A percentile compares a stretch with the other conserved stretches of the same genome.
These are phyloP conservation scores for Fulica atra DNA, from an alignment of 2,113 vertebrate species.

Conservation along the genomic window DNA sequence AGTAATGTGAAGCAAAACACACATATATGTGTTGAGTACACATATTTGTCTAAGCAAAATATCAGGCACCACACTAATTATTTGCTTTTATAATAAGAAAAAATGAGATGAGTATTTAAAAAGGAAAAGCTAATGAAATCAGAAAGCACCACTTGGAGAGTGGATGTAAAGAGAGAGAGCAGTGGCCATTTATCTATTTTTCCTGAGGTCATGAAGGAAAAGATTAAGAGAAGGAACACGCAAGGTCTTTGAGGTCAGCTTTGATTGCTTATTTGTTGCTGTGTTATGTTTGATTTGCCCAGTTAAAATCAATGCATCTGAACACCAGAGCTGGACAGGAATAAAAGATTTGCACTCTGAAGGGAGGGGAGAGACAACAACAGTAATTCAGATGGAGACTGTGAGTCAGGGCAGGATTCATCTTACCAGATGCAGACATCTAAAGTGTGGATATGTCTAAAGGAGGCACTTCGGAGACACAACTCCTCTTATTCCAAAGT, in stretches of 20 bases:
- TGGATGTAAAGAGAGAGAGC: background rate
- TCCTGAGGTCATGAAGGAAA: background rate
- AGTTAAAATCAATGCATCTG: background rate
- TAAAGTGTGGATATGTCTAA: background rate
- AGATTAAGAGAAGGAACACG: background rate
- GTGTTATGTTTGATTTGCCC: background rate
- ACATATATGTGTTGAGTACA: background rate
- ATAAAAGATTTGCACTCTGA: background rate
- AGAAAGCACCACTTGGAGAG: background rate
- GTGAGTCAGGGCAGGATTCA: background rate
- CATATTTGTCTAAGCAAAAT: background rate
- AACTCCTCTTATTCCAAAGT: background rate
- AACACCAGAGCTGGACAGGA: background rate
- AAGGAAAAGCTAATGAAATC: background rate
- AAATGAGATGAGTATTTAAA: background rate
- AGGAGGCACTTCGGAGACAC: background rate
- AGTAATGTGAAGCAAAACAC: background rate
- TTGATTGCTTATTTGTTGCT: conserved; percentile 5
- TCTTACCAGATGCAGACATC: background rate
- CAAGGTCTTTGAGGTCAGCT: background rate
- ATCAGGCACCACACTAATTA: background rate
- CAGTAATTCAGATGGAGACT: background rate
- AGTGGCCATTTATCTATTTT: background rate
- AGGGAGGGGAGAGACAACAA: background rate
- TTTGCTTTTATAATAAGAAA: background rate